Percentiles rank a stretch among this genome's conserved stretches.
These are phyloP conservation scores for Sinocyclocheilus maitianheensis DNA, from an alignment of 2,113 vertebrate genomes.

Conservation along the genomic window DNA sequence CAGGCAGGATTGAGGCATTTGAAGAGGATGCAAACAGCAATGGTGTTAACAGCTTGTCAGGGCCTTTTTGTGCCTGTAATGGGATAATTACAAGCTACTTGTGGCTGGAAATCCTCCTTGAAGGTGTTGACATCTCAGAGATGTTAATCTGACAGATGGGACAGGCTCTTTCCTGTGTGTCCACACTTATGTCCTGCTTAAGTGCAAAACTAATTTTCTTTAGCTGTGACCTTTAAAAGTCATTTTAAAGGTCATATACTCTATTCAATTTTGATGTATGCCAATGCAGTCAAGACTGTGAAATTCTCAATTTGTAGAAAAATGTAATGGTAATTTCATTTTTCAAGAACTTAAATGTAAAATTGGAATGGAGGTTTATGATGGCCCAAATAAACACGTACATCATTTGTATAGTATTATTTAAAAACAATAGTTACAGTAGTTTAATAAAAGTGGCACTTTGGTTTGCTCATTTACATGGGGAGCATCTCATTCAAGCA, in stretches of 20 bases:
- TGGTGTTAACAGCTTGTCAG: constrained; percentile 71
- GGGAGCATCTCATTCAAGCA: neutral
- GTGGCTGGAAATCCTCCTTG: constrained; percentile 68
- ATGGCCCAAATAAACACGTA: too few relatives aligned
- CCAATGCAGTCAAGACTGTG: neutral
- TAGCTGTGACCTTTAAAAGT: constrained; percentile 7
- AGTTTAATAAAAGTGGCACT: neutral
- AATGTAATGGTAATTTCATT: neutral
- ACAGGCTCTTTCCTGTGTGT: constrained; percentile 32
- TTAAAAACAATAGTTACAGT: neutral
- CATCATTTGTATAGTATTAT: too few relatives aligned
- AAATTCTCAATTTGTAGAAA: neutral
- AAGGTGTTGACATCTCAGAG: constrained; percentile 63
- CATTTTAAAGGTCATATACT: neutral
- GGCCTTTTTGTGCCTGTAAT: constrained; percentile 73
- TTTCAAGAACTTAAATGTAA: too few relatives aligned
- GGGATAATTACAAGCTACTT: constrained; percentile 73
- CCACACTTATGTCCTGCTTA: constrained; percentile 1
- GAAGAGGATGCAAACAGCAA: constrained; percentile 54
- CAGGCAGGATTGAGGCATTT: constrained; percentile 71
- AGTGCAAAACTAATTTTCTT: neutral
- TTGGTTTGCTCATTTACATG: neutral
- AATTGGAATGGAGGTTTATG: too few relatives aligned
- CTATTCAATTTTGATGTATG: neutral
- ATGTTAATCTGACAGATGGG: constrained; percentile 65